Percentiles rank a stretch among this genome's conserved stretches.
These are phyloP conservation scores for Nyctibius grandis DNA, from an alignment of 2,797 vertebrate species.

Conservation along the genomic window DNA sequence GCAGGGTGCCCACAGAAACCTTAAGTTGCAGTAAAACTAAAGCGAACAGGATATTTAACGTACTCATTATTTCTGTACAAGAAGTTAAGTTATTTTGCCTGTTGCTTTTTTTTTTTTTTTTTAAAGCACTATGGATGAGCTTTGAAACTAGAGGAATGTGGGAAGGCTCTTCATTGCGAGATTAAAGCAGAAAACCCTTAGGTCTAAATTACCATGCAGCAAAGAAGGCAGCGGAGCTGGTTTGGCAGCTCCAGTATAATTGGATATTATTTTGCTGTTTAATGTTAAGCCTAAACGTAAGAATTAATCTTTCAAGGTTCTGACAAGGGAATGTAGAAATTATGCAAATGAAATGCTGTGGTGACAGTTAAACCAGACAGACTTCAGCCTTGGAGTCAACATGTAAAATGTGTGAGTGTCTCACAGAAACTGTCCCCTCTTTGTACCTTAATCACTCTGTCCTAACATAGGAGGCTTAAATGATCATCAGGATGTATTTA, in stretches of 20 bases:
- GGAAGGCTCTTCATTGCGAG: not conserved
- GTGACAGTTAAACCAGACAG: not conserved
- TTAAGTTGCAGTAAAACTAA: not conserved
- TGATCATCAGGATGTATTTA: not conserved
- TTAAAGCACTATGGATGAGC: not conserved
- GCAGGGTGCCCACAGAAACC: not conserved
- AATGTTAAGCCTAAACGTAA: not conserved
- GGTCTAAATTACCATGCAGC: not conserved
- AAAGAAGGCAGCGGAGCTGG: not conserved
- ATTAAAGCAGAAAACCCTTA: not conserved
- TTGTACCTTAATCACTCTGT: not conserved
- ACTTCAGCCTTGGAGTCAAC: not conserved
- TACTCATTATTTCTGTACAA: not conserved
- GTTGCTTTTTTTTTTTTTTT: not conserved
- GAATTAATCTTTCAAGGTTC: not conserved
- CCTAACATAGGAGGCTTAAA: not conserved
- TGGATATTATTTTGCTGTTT: conserved; percentile 4
- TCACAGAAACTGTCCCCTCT: not conserved
- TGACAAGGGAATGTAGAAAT: not conserved
- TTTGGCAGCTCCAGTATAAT: not conserved
- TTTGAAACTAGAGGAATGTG: not conserved
- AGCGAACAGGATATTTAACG: not conserved
- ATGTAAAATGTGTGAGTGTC: not conserved
- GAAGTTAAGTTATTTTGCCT: not conserved
- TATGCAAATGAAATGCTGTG: not conserved